A percentile compares a stretch with the other conserved stretches of the same genome.
These are phyloP conservation scores for Drosophila algonquin DNA, from an alignment of 2,888 invertebrate genomes.

Conservation along the genomic window DNA sequence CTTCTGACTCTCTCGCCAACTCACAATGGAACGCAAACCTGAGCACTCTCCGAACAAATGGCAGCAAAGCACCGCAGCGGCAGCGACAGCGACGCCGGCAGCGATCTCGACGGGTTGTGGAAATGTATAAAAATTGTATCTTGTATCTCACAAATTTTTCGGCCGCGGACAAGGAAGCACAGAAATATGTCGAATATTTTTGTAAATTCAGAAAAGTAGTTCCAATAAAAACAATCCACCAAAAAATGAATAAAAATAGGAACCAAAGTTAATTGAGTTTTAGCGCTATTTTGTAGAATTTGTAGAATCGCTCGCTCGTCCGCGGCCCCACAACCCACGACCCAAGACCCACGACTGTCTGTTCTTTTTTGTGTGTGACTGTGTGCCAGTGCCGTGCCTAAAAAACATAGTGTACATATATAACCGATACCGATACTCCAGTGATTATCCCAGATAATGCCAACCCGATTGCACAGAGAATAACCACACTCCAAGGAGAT, in stretches of 20 bases:
- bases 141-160: neutral
- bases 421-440: neutral
- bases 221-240: neutral
- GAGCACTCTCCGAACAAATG: neutral
- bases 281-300: neutral
- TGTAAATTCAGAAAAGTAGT: neutral
- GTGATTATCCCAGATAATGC: neutral
- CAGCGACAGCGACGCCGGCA: constrained; percentile 20
- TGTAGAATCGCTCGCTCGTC: neutral
- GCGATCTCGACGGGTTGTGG: constrained; percentile 8
- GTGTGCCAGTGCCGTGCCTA: constrained; percentile 17
- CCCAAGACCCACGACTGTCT: neutral
- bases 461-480: neutral
- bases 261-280: neutral
- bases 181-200: constrained; percentile 1
- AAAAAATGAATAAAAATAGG: neutral
- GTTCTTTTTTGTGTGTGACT: neutral
- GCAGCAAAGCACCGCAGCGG: neutral
- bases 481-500: neutral
- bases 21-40: neutral
- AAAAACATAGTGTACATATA: neutral
- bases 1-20: neutral
- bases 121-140: constrained; percentile 1
- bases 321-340: neutral
- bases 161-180: neutral